Evolutionary conservation across 2,797 vertebrate species (phyloP).

Genomic region (Gymnothorax reevesii): DNA sequence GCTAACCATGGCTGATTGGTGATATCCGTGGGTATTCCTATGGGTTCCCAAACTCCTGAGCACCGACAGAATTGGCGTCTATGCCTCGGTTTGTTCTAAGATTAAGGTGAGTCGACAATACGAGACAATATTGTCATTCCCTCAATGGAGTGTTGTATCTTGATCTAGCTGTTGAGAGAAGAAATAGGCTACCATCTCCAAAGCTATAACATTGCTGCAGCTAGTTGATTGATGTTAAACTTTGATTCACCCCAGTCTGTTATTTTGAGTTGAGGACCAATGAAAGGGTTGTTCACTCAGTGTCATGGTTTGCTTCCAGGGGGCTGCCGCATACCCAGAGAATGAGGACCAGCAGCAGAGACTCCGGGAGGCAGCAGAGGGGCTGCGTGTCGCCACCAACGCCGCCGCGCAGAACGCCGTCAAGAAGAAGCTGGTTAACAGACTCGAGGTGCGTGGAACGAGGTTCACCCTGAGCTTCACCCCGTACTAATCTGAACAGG

Average conservation of each 20-base stretch:
- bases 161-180: background rate
- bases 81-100: background rate
- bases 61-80: too few relatives aligned
- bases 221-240: background rate
- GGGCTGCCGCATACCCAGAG: constrained; percentile 95
- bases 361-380: constrained; percentile 93
- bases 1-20: too few relatives aligned
- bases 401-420: constrained; percentile 98
- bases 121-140: background rate
- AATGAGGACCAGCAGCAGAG: constrained; percentile 98
- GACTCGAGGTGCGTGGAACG: constrained; percentile 83
- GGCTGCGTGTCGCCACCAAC: constrained; percentile 95
- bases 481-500: background rate
- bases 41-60: too few relatives aligned
- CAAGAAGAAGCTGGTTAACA: constrained; percentile 97
- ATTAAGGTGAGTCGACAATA: background rate
- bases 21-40: too few relatives aligned
- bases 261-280: background rate
- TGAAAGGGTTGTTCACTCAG: background rate
- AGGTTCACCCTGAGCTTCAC: background rate
- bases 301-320: constrained; percentile 63
- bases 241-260: background rate
- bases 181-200: background rate
- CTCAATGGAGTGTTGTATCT: background rate
- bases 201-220: background rate